A percentile compares a stretch with the other conserved stretches of the same genome.
Conservation (phyloP, 2,888 invertebrate species). For the Tigriopus californicus region DNA sequence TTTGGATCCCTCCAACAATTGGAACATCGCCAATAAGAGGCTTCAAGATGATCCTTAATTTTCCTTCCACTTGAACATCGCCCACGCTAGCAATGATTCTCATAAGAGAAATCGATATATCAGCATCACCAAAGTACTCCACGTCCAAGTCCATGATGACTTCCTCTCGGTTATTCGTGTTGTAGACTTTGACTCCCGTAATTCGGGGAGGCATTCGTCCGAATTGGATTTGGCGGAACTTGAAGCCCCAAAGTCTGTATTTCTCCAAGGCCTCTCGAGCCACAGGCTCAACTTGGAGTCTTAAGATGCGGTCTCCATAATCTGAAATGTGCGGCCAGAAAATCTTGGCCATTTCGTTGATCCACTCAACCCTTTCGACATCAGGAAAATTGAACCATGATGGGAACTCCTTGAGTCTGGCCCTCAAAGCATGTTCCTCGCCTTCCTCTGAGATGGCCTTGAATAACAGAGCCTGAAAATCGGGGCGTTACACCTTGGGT, state of each 20-base stretch:
- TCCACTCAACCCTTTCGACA: neutral
- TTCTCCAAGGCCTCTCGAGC: slow-evolving; percentile 2
- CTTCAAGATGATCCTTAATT: neutral
- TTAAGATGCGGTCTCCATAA: neutral
- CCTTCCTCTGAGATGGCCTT: neutral
- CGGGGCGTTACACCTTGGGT: too few relatives aligned
- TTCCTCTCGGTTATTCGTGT: neutral
- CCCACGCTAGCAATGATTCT: neutral
- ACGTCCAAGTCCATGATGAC: slow-evolving; percentile 1
- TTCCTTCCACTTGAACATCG: neutral
- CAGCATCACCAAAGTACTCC: neutral
- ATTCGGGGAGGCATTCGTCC: neutral
- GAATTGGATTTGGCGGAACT: neutral
- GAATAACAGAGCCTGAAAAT: too few relatives aligned
- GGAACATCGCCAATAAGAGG: neutral
- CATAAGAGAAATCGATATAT: neutral
- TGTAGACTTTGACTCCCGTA: neutral
- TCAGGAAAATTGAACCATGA: neutral
- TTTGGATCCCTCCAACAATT: neutral
- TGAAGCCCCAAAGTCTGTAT: neutral
- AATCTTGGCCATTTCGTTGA: neutral
- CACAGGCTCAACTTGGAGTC: slow-evolving; percentile 1
- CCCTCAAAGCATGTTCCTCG: neutral
- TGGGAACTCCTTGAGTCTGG: neutral
- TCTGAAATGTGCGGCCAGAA: neutral